Evolutionary conservation across 2,113 vertebrate genomes (phyloP), one percentile per base, ranked within the genome.

Genomic region (Setophaga petechia): DNA sequence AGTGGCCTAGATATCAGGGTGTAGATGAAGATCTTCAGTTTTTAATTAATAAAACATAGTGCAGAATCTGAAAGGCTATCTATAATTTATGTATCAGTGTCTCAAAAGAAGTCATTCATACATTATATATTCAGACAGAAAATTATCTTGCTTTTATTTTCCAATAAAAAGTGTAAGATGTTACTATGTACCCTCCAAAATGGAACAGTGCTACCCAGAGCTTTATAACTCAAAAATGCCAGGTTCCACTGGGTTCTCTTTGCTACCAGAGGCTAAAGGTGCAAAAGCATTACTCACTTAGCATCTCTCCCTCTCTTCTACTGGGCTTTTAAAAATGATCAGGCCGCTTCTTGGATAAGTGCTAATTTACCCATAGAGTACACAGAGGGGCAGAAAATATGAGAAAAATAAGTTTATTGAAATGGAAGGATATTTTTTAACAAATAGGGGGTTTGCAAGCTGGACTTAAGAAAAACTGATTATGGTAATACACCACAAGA

Each of bases 1-100:
- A 90, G 84, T 75, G 95, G 89, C 89, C 93, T 93, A 95, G 77
- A 96, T 95, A 84, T 37, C 84, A 90, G 81, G 54, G 93, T 93
- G 24, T 86, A 96, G 93, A 96, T 95, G 88, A 96, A 95, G 66
- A 95, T 97, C 89, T 97, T 96, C 75, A 96, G 94, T 94, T 97
- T 98, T 96, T 96, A 98, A 98, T 98, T 97, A 97, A 98, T 98
- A 98, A 97, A 98, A 96, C 96, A 97, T 97, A 89, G 65, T 58
- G 59, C 91, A 96, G 88, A 96, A 96, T 95, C 93, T 93, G 90
- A 97, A 96, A 96, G 27, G 69, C 76, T 68, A 97, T 98, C 85
- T 96, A 98, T 97, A 98, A 98, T 98, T 98, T 95, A 98, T 95
- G 77, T 84, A 89, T 91, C 79, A 95, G 79, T 89, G 90, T 96